phyloP scores from a whole-genome alignment of 1,140 invertebrate genomes.

The Saxidomus purpurata region DNA sequence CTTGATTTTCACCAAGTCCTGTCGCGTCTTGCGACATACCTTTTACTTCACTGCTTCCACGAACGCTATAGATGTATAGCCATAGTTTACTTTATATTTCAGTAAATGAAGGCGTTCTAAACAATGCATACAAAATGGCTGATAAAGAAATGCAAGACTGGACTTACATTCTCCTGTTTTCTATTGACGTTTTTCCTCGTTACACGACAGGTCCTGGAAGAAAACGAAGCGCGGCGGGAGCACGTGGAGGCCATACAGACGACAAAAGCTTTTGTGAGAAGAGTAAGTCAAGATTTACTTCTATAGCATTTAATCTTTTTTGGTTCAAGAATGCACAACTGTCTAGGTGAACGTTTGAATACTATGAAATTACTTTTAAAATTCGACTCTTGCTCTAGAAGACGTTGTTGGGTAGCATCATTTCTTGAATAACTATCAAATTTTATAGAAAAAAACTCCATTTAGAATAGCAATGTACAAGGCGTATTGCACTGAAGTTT shows the following conservation, averaged over 20 bases:
- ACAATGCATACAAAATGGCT: background rate
- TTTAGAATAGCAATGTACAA: no score
- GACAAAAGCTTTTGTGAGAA: background rate
- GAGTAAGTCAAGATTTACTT: background rate
- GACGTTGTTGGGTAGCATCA: background rate
- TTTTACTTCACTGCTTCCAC: no score
- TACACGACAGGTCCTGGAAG: background rate
- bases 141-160: background rate
- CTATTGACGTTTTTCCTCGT: background rate
- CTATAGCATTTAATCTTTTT: background rate
- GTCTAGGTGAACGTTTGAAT: background rate
- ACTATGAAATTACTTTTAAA: background rate
- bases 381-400: background rate
- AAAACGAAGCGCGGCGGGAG: background rate
- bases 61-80: no score
- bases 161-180: background rate
- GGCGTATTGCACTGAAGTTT: no score
- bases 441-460: no score
- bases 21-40: no score
- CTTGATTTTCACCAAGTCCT: no score
- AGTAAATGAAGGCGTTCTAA: background rate
- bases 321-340: background rate
- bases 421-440: background rate
- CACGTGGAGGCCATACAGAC: background rate
- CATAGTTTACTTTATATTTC: no score